These are phyloP conservation scores for Leptoteleia sp. DNA, from an alignment of 1,140 invertebrate species.

Conservation along the genomic window DNA sequence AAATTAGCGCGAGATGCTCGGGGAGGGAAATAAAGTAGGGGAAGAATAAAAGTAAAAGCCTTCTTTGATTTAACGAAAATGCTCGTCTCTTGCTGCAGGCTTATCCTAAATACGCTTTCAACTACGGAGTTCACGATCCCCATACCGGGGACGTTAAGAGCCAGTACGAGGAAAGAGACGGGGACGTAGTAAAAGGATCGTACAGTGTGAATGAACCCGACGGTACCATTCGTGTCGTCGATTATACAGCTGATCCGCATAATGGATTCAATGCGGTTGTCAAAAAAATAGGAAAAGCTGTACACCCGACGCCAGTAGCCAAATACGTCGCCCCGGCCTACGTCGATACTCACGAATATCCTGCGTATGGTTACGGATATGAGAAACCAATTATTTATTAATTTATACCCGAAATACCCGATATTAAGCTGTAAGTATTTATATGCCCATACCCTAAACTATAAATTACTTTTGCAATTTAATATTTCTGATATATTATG, in stretches of 20 bases:
- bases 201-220: constrained; percentile 80
- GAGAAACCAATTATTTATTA: constrained; percentile 54
- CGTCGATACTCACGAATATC: constrained; percentile 49
- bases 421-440: too few relatives aligned
- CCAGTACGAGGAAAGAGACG: constrained; percentile 78
- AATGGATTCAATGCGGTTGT: constrained; percentile 80
- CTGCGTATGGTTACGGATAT: constrained; percentile 55
- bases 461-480: too few relatives aligned
- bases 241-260: constrained; percentile 79
- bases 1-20: too few relatives aligned
- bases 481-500: too few relatives aligned
- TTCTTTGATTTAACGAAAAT: too few relatives aligned
- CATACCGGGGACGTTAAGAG: constrained; percentile 80
- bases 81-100: too few relatives aligned
- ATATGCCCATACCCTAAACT: too few relatives aligned
- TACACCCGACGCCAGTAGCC: constrained; percentile 71
- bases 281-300: constrained; percentile 76
- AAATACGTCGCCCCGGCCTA: constrained; percentile 66
- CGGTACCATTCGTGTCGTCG: constrained; percentile 78
- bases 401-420: too few relatives aligned
- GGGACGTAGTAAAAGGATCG: constrained; percentile 79
- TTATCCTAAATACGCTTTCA: constrained; percentile 77
- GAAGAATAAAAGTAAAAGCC: too few relatives aligned
- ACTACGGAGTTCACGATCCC: constrained; percentile 79
- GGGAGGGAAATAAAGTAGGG: too few relatives aligned